A percentile compares a stretch with the other conserved stretches of the same genome.
These are phyloP conservation scores for Sisyra terminalis DNA, from an alignment of 2,888 invertebrate species.

Conservation along the genomic window DNA sequence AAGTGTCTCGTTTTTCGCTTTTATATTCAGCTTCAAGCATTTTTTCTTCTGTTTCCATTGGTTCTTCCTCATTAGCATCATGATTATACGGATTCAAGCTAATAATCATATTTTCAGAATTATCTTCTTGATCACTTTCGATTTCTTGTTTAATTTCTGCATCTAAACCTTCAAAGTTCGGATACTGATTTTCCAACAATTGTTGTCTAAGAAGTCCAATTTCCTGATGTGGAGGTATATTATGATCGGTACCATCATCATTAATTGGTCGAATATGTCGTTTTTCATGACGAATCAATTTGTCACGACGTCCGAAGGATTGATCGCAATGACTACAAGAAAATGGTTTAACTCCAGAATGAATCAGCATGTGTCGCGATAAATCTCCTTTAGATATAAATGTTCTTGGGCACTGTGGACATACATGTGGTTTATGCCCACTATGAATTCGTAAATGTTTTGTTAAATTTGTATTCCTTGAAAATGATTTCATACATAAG, in stretches of 20 bases:
- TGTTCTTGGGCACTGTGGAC: conserved; percentile 53
- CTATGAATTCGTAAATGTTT: conserved; percentile 59
- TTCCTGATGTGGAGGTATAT: conserved; percentile 17
- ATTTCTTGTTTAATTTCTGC: conserved; percentile 13
- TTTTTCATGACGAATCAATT: conserved; percentile 47
- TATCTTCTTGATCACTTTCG: conserved; percentile 9
- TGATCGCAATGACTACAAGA: conserved; percentile 47
- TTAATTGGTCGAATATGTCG: conserved; percentile 32
- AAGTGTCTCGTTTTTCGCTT: conserved; percentile 4
- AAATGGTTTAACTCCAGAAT: conserved; percentile 47
- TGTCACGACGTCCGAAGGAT: conserved; percentile 50
- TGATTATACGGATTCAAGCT: conserved; percentile 40
- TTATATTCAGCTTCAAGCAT: background rate
- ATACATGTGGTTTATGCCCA: conserved; percentile 53
- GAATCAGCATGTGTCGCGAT: conserved; percentile 46
- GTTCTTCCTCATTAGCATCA: conserved; percentile 17
- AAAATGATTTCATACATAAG: conserved; percentile 57
- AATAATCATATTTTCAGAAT: conserved; percentile 35
- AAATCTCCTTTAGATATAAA: conserved; percentile 53
- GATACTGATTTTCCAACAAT: background rate
- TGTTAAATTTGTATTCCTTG: conserved; percentile 58
- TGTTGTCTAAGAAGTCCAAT: conserved; percentile 8
- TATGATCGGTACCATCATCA: conserved; percentile 18
- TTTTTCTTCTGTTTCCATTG: conserved; percentile 4
- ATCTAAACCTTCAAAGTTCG: conserved; percentile 8